These are phyloP conservation scores for Arion vulgaris DNA, from an alignment of 1,140 invertebrate species.

Conservation along the genomic window DNA sequence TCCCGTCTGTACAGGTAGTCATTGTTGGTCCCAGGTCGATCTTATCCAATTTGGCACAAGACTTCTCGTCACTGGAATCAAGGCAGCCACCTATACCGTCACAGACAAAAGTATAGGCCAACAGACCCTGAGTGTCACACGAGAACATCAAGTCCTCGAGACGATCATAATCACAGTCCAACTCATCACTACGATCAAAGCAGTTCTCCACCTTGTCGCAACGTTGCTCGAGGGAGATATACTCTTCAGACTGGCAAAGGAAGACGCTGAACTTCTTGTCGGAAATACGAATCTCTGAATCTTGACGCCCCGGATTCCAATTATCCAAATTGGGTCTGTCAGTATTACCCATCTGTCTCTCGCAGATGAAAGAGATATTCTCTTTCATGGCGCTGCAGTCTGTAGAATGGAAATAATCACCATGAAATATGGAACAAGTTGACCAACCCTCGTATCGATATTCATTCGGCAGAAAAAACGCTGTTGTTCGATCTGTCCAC, in stretches of 20 bases:
- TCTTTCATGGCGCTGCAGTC: neutral
- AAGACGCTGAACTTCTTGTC: neutral
- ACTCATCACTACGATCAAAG: slow-evolving; percentile 27
- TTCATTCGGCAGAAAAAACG: slow-evolving; percentile 15
- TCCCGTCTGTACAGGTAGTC: slow-evolving; percentile 19
- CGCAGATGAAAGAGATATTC: slow-evolving; percentile 30
- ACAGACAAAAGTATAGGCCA: slow-evolving; percentile 36
- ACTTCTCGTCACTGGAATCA: slow-evolving; percentile 35
- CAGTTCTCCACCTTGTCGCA: slow-evolving; percentile 29
- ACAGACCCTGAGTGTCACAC: slow-evolving; percentile 4
- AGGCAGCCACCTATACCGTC: slow-evolving; percentile 38
- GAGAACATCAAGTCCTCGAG: slow-evolving; percentile 8
- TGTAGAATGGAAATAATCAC: slow-evolving; percentile 15
- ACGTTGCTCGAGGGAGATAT: slow-evolving; percentile 4
- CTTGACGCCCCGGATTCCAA: neutral
- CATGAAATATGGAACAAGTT: neutral
- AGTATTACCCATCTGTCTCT: neutral
- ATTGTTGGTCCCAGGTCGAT: neutral
- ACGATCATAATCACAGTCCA: slow-evolving; percentile 2
- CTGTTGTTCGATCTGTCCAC: slow-evolving; percentile 26
- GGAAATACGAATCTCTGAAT: neutral
- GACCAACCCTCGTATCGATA: slow-evolving; percentile 30
- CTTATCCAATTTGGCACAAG: slow-evolving; percentile 7
- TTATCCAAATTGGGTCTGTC: neutral
- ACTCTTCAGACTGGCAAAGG: neutral